Evolutionary conservation across 1,140 invertebrate genomes (phyloP), one percentile per base, ranked within the genome.

Genomic region (Lysiphlebus fabarum): DNA sequence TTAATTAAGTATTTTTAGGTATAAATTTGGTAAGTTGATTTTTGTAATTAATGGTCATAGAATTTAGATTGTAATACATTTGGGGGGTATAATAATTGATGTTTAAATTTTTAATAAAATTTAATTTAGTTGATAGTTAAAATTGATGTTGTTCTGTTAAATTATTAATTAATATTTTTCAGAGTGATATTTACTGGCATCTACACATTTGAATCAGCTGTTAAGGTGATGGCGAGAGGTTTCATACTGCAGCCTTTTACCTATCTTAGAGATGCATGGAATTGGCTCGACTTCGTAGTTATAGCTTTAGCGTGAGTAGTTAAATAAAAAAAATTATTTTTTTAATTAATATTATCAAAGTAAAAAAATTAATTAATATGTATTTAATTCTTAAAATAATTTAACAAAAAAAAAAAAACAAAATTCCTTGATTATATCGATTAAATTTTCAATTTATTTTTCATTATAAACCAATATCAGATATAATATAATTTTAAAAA

Each of bases 191-290:
- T 98, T 89, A 96, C 95, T 83, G 93, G 91, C 82, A 97, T 98
- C 87, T 99, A 99, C 88, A 96, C 94, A 81, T 92, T 97, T 86
- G 96, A 99, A 88, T 95, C 94, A 80, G 89, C 93, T 81, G 90
- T 98, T 82, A 98, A 98, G 90, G 90, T 98, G 84, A 91, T 96
- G 88, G 95, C 95, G 79, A 88, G 96, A 86, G 96, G 96, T 85
- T 98, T 98, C 87, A 95, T 98, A 85, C 87, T 98, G 83, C 90
- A 95, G 87, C 89, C 89, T 84, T 98, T 97, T 88, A 98, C 96
- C 85, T 99, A 98, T 90, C 92, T 99, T 88, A 91, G 96, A 89
- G 96, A 99, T 90, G 93, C 95, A 86, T 98, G 96, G 96, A 99
- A 98, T 89, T 98, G 95, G 95, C 89, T 98, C 85, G 96, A 99